Base-by-base conservation (phyloP, 2,113 vertebrate species). In the Rhineura floridana region DNA sequence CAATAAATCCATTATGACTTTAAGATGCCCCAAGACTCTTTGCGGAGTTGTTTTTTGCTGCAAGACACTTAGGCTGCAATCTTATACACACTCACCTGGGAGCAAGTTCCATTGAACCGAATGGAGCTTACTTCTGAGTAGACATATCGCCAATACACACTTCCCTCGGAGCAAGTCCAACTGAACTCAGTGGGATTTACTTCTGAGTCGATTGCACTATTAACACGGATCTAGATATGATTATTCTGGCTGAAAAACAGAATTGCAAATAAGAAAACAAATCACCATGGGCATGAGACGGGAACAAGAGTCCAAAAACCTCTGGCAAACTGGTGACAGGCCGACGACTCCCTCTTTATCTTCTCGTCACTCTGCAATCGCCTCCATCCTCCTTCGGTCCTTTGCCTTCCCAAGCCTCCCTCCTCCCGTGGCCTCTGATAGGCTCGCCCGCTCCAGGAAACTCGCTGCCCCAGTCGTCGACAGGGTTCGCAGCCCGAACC, bases 401-500 rank as follows among this genome's bases (percentile, higher is more conserved):
- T 86, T 19, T 52, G 46, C 83, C n/a, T 33, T 8, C 13, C 11
- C 73, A 2, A 36, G 77, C 79, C 69, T 39, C 12, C 77, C 70
- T 77, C 48, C n/a, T 44, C 63, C 73, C 52, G 30, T 11, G 52
- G 55, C 73, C 67, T 39, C 46, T 82, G 90, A 91, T 88, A 85
- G 90, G 90, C 90, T 82, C 59, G 81, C 77, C 82, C 42, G 33
- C 4, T 50, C 90, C 81, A 11, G 82, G 81, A 55, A 63, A 76
- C 72, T 83, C 36, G 48, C 15, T 15, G 73, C 81, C 59, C 72
- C 80, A 76, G 87, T 75, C 81, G 13, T 44, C 63, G 48, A 81
- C 87, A 42, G 75, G 19, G 73, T 46, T 82, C n/a, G 81, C 81
- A 28, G 81, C 19, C 46, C 46, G 52, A 80, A 89, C 87, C 87